These are phyloP conservation scores for Diadema setosum DNA, from an alignment of 35 echinoderm and acorn worm species.

Conservation along the genomic window DNA sequence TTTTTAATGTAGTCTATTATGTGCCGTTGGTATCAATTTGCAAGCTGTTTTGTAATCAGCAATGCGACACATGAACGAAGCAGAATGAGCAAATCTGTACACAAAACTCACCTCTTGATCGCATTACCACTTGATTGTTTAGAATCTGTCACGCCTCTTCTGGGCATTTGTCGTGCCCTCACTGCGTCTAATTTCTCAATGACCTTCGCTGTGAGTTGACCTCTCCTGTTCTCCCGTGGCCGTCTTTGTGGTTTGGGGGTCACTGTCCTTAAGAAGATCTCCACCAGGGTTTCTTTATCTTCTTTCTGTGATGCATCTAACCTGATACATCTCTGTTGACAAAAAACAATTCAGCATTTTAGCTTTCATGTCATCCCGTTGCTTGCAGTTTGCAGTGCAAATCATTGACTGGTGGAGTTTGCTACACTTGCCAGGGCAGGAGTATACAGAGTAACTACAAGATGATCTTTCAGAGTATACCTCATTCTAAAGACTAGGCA, in stretches of 20 bases:
- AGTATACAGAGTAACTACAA: no score
- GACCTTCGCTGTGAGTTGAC: not conserved
- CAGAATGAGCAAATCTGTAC: no score
- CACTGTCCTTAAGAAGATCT: not conserved
- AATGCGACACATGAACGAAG: not conserved
- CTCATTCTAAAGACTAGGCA: no score
- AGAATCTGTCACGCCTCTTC: no score
- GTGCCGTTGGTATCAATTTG: not conserved
- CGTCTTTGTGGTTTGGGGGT: not conserved
- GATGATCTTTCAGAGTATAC: no score
- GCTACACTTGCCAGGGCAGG: no score
- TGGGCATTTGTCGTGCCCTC: not conserved
- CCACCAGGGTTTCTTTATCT: not conserved
- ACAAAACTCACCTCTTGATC: no score
- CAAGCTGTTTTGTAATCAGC: not conserved
- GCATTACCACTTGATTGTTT: no score
- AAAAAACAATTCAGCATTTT: no score
- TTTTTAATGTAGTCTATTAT: not conserved
- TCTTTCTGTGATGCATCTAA: not conserved
- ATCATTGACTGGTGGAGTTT: no score
- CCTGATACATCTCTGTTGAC: conserved; percentile 5
- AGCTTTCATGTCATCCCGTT: no score
- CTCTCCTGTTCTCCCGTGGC: not conserved
- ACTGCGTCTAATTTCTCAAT: not conserved
- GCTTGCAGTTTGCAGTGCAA: no score